A percentile compares a stretch with the other conserved stretches of the same genome.
Evolutionary conservation across 2,888 invertebrate genomes (phyloP).

Genomic region (Pterostichus madidus): DNA sequence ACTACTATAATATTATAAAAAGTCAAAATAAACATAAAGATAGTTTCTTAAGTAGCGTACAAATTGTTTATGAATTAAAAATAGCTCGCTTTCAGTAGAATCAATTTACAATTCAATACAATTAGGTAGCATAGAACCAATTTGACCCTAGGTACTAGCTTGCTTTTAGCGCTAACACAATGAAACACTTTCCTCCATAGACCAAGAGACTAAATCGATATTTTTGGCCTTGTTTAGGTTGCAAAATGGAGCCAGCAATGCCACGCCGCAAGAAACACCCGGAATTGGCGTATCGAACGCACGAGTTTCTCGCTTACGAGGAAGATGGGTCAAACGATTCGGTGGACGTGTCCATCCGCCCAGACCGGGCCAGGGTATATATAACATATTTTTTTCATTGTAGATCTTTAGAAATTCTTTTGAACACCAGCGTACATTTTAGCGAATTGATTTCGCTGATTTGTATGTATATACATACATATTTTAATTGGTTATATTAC

Average conservation of each 20-base stretch:
- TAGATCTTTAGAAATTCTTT: constrained; percentile 21
- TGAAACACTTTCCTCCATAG: background rate
- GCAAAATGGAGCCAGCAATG: constrained; percentile 89
- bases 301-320: constrained; percentile 86
- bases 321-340: constrained; percentile 81
- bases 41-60: too few species aligned
- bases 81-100: constrained; percentile 46
- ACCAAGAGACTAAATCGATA: background rate
- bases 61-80: background rate
- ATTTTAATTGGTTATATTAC: constrained; percentile 30
- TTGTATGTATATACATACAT: constrained; percentile 44
- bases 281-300: constrained; percentile 91
- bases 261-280: constrained; percentile 94
- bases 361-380: constrained; percentile 84
- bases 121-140: constrained; percentile 30
- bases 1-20: too few species aligned
- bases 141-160: constrained; percentile 22
- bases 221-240: constrained; percentile 44
- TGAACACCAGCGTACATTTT: constrained; percentile 24
- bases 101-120: background rate
- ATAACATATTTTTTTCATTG: constrained; percentile 48
- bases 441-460: constrained; percentile 8
- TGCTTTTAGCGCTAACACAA: constrained; percentile 33
- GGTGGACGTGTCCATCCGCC: constrained; percentile 79
- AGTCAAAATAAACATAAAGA: too few species aligned